Percentiles rank a stretch among this genome's conserved stretches.
phyloP scores from a whole-genome alignment of 2,797 vertebrate genomes.

The Accipiter fasciatus region DNA sequence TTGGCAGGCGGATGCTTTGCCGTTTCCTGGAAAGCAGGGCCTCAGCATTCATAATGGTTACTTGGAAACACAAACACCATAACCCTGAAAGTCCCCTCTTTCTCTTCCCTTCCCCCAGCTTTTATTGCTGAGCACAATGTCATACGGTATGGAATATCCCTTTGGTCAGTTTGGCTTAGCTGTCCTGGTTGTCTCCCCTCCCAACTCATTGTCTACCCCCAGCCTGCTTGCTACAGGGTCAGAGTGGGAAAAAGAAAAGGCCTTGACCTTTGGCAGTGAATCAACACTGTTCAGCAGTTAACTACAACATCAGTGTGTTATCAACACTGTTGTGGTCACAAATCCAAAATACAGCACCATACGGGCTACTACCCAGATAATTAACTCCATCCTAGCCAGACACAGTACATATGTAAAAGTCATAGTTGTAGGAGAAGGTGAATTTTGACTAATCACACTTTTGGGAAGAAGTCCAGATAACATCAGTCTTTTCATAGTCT shows the following conservation, averaged over 20 bases:
- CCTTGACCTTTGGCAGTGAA: not conserved
- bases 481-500: not conserved
- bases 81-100: not conserved
- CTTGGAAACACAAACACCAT: not conserved
- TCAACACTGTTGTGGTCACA: not conserved
- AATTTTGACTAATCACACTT: not conserved
- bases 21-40: not conserved
- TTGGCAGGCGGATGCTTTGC: not conserved
- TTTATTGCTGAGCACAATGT: not conserved
- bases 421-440: not conserved
- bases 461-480: not conserved
- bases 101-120: not conserved
- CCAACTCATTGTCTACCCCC: not conserved
- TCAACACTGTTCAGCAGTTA: not conserved
- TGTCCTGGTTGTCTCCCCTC: not conserved
- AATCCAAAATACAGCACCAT: not conserved
- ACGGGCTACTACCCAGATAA: rapidly evolving
- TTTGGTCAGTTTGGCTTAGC: not conserved
- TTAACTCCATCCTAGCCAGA: not conserved
- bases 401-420: not conserved
- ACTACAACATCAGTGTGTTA: not conserved
- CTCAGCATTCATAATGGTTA: not conserved
- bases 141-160: not conserved
- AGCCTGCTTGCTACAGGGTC: not conserved
- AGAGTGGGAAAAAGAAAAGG: not conserved